Evolutionary conservation across 2,797 vertebrate species (phyloP), one percentile per base, ranked within the genome.

Genomic region (Anomalospiza imberbis): DNA sequence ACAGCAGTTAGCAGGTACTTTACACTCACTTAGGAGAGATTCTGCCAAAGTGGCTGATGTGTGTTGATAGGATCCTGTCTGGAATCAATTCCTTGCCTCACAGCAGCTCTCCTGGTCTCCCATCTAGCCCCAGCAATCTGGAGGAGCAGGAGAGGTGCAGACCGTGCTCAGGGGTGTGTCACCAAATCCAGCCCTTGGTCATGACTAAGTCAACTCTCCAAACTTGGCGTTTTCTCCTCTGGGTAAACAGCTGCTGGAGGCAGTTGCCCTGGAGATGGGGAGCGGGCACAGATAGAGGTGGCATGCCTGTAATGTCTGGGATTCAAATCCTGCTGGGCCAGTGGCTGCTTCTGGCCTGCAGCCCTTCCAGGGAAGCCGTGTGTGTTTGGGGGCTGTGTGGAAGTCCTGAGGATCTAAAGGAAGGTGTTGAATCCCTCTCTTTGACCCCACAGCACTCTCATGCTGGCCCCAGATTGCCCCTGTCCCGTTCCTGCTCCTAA

Each of bases 251-350:
- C 87, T 78, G 68, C 89, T 93, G 95, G 42, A 95, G 88, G 62
- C 85, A 95, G 94, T 96, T 96, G 34, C 83, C 84, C 89, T 82
- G 96, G 94, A 81, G 85, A 91, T 93, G 8, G 85, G 67, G 80
- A 91, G 60, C 3, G n/a, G 70, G 73, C 31, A 34, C 66, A 55
- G 92, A 83, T 81, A 93, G 94, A 93, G 89, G 84, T 40, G 67
- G 84, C 84, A 68, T 63, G 93, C 80, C 65, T 76, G 89, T 65
- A 40, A 91, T 78, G 79, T 86, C 80, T 91, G 73, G 29, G 93
- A 91, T 66, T 86, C 76, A 73, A 31, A 90, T 76, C 34, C 13
- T 87, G 94, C 95, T 89, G 94, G 90, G 89, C 79, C 91, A 94
- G 85, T 80, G 94, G 71, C 82, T 86, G 91, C 74, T 74, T 62